Conservation (phyloP, 2,797 vertebrate genomes). For the Paramormyrops hopkinsi region DNA sequence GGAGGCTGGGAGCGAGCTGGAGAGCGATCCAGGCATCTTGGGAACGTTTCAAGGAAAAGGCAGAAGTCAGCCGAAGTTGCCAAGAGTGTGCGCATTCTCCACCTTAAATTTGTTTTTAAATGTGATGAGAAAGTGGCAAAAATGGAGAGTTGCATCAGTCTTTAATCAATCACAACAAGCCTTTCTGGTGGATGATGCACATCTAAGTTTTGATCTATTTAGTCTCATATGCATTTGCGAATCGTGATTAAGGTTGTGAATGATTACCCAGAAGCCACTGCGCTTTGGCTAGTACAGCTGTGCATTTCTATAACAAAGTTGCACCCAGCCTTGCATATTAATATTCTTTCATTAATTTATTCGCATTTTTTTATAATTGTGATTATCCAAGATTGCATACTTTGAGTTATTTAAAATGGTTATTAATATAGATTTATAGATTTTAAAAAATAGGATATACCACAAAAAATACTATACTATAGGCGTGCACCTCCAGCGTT, state of each 20-base stretch:
- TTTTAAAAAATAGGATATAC: not conserved
- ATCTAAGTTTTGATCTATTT: not conserved
- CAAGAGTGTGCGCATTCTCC: not conserved
- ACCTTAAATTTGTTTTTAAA: not conserved
- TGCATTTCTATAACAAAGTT: not conserved
- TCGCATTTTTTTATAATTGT: not conserved
- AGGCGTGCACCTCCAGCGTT: not conserved
- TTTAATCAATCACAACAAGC: not conserved
- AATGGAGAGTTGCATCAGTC: not conserved
- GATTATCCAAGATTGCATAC: not conserved
- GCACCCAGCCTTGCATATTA: not conserved
- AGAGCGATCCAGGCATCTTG: slow-evolving; percentile 5
- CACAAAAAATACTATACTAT: not conserved
- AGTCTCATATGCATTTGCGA: not conserved
- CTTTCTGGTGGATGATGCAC: not conserved
- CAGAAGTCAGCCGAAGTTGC: not conserved
- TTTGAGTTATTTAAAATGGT: not conserved
- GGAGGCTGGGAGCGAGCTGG: not conserved
- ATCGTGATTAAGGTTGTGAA: not conserved
- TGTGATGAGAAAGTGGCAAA: not conserved
- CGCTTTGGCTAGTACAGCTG: not conserved
- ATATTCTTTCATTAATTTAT: not conserved
- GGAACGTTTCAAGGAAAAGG: slow-evolving; percentile 14
- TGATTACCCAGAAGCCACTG: not conserved
- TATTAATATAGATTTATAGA: not conserved